These are phyloP conservation scores for Brachylomia viminalis DNA, from an alignment of 2,888 invertebrate species.

Conservation along the genomic window DNA sequence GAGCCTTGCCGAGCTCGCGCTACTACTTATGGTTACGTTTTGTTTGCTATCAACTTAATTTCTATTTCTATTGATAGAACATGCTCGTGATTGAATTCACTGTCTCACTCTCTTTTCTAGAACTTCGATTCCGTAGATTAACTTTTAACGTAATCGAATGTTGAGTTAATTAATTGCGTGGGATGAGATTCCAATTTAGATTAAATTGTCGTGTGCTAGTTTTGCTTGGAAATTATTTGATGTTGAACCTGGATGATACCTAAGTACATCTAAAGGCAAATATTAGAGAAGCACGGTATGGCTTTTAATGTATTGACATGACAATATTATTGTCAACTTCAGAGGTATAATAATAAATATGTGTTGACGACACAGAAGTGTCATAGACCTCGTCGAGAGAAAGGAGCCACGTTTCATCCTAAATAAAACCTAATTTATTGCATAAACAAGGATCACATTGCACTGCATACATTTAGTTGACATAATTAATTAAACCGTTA, in stretches of 20 bases:
- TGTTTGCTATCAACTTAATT: constrained; percentile 73
- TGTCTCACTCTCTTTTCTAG: constrained; percentile 27
- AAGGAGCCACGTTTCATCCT: not conserved
- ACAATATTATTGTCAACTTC: not conserved
- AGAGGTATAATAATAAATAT: not conserved
- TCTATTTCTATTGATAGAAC: constrained; percentile 64
- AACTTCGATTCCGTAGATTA: constrained; percentile 29
- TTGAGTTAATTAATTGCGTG: constrained; percentile 38
- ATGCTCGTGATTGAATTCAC: constrained; percentile 64
- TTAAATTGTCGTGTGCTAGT: constrained; percentile 8
- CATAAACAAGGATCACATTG: too few species aligned
- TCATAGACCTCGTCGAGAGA: not conserved
- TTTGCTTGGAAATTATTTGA: constrained; percentile 10
- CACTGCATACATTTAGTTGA: too few species aligned
- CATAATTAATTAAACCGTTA: too few species aligned
- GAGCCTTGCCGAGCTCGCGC: constrained; percentile 54
- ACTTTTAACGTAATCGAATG: constrained; percentile 36
- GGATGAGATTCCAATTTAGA: constrained; percentile 34
- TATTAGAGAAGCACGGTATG: not conserved
- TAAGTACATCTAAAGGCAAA: not conserved
- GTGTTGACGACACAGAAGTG: not conserved
- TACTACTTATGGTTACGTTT: constrained; percentile 67
- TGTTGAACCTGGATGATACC: constrained; percentile 14
- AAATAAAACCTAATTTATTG: too few species aligned
- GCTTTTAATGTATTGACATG: not conserved